Base-by-base conservation (phyloP, 2,888 invertebrate species). In the Pristionchus arcanus region DNA sequence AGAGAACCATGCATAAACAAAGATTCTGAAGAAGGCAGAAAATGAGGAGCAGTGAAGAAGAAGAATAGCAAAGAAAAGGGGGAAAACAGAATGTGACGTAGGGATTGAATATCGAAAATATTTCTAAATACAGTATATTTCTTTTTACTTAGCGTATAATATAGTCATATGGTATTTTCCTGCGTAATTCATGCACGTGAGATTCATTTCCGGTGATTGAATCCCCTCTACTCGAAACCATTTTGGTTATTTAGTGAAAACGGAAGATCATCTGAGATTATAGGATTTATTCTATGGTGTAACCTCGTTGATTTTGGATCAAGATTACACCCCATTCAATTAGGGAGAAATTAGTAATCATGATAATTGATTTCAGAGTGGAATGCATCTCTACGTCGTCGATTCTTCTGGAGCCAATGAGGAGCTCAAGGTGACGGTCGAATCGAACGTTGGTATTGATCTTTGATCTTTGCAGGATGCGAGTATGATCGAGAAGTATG, bases 401-500 rank as follows among this genome's bases (percentile, higher is more conserved):
- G 93, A 93, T 86, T 87, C 89, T 25, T 92, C 92, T 34, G 92
- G 92, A n/a, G 90, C 90, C 89, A 93, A 93, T 66, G 91, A 90
- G 31, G 91, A 91, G 25, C 90, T 93, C 66, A 92, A 92, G 88
- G 89, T 89, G 21, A 7, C 11, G 59, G 19, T 31, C 25, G 21
- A 84, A 59, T 55, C 31, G 21, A 34, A 37, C 11, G 21, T 74
- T 68, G 2, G 68, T 11, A 25, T 19, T 83, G 53, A 31, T 59
- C 34, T 34, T 85, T 68, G 25, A 37, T 83, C 89, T 59, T 77
- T 85, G 66, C 89, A 90, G 83, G 92, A 92, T 68, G 92, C 91
- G 74, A 91, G 91, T 77, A 93, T 92, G 92, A 92, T 92, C 16
- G 93, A 93, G 89, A 93, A 93, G 91, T 93, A 93, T 87, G 92